These are phyloP conservation scores for Eilema caniola DNA, from an alignment of 2,888 invertebrate genomes.

Conservation along the genomic window DNA sequence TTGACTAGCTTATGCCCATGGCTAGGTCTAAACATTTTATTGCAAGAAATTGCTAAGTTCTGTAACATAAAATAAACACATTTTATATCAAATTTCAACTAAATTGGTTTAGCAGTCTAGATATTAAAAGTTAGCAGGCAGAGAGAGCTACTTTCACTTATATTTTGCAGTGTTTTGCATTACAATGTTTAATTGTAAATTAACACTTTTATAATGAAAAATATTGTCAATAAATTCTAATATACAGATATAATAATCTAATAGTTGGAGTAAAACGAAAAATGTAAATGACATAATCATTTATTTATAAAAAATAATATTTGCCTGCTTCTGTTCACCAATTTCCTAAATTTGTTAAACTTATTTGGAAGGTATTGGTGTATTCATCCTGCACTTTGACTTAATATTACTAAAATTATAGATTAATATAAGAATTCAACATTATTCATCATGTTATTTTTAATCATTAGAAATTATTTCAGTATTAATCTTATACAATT, in stretches of 20 bases:
- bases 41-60: neutral
- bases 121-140: neutral
- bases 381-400: neutral
- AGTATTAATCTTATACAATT: conserved; percentile 45
- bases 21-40: neutral
- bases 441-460: neutral
- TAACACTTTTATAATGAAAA: neutral
- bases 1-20: neutral
- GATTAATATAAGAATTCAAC: neutral
- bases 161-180: neutral
- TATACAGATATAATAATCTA: too few relatives aligned
- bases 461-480: conserved; percentile 39
- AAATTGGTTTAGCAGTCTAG: neutral
- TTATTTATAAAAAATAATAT: neutral
- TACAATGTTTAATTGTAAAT: neutral
- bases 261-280: neutral
- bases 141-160: neutral
- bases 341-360: neutral
- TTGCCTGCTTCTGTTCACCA: neutral
- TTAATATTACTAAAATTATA: neutral
- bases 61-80: neutral
- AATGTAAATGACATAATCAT: neutral
- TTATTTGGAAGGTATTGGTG: neutral
- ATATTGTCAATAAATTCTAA: neutral
- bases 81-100: neutral